A percentile compares a stretch with the other conserved stretches of the same genome.
Conservation (phyloP, 2,888 invertebrate genomes). For the Teleogryllus oceanicus region DNA sequence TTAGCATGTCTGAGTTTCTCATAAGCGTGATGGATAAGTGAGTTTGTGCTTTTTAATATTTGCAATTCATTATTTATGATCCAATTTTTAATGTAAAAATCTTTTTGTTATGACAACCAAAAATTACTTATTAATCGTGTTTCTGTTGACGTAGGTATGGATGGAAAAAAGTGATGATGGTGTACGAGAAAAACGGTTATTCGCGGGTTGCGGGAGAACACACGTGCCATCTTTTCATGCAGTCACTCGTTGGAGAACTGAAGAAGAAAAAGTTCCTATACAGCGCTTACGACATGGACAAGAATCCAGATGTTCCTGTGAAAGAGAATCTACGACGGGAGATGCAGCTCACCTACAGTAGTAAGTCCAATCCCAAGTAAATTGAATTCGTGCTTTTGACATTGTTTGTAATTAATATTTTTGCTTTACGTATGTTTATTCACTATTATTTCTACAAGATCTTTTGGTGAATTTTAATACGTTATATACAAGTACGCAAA, state of each 20-base stretch:
- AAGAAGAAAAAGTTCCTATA: slow-evolving; percentile 50
- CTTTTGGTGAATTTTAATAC: no score
- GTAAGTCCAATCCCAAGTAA: slow-evolving; percentile 50
- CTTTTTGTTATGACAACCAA: no score
- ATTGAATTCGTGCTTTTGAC: no score
- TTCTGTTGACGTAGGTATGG: slow-evolving; percentile 55
- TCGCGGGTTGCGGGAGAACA: slow-evolving; percentile 62
- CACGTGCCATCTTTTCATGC: slow-evolving; percentile 75
- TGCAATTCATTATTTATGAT: neutral
- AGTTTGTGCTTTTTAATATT: slow-evolving; percentile 40
- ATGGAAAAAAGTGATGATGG: slow-evolving; percentile 68
- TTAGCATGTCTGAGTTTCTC: slow-evolving; percentile 68
- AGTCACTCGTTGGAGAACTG: slow-evolving; percentile 62
- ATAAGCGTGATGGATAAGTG: slow-evolving; percentile 67
- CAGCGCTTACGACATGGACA: slow-evolving; percentile 58
- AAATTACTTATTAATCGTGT: no score
- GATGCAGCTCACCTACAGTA: slow-evolving; percentile 54
- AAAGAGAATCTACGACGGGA: slow-evolving; percentile 63
- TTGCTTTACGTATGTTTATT: no score
- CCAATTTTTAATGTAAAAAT: no score
- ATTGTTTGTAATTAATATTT: no score
- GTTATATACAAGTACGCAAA: no score
- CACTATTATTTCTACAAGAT: no score
- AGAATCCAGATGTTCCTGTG: slow-evolving; percentile 58
- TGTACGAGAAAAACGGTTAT: slow-evolving; percentile 74